Percentiles rank a stretch among this genome's conserved stretches.
phyloP scores from a whole-genome alignment of 2,797 vertebrate species.

The Rhinophrynus dorsalis region DNA sequence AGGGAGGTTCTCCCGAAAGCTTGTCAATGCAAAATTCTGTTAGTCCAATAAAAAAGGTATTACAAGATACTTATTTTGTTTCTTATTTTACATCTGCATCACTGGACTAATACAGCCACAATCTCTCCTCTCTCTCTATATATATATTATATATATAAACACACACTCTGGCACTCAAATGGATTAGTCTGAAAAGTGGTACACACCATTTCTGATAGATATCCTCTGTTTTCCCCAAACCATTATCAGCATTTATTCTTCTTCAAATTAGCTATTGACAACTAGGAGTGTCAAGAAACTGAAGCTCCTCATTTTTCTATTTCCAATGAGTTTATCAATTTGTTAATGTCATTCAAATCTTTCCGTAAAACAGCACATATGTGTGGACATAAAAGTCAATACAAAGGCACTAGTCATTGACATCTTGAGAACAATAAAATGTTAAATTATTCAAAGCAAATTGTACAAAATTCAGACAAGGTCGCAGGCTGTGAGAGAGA shows the following conservation, averaged over 20 bases:
- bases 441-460: conserved; percentile 46
- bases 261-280: conserved; percentile 1
- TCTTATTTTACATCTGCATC: no score
- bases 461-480: conserved; percentile 32
- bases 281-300: not conserved
- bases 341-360: not conserved
- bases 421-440: conserved; percentile 29
- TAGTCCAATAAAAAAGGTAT: no score
- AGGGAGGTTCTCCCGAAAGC: no score
- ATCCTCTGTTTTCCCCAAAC: no score
- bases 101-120: no score
- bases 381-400: conserved; percentile 27
- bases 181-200: no score
- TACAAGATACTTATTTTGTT: no score
- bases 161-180: no score
- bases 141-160: no score
- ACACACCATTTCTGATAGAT: no score
- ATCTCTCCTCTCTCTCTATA: no score
- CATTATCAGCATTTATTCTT: not conserved
- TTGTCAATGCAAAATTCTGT: no score
- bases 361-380: conserved; percentile 18
- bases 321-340: not conserved
- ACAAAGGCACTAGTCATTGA: conserved; percentile 17
- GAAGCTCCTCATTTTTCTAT: not conserved
- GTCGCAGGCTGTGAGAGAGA: conserved; percentile 17